phyloP scores from a whole-genome alignment of 2,797 vertebrate genomes.

The Crenuchus spilurus region DNA sequence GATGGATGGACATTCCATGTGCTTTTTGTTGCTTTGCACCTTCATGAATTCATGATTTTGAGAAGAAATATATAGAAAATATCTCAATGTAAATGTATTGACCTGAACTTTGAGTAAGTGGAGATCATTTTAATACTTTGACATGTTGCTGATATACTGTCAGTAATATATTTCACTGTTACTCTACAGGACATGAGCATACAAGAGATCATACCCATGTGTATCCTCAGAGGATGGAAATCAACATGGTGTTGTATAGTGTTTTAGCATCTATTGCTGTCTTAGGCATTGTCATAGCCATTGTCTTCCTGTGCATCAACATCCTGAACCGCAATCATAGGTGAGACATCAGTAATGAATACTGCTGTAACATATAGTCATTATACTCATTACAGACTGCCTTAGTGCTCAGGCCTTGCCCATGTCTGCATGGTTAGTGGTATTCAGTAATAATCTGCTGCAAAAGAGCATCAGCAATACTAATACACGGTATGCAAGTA shows the following conservation, averaged over 20 bases:
- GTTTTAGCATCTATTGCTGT: constrained; percentile 82
- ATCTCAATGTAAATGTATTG: too few relatives aligned
- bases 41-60: too few relatives aligned
- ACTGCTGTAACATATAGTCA: not conserved
- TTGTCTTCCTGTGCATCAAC: constrained; percentile 82
- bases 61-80: too few relatives aligned
- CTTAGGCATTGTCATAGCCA: constrained; percentile 83
- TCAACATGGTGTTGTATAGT: constrained; percentile 81
- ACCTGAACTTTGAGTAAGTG: not conserved
- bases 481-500: too few relatives aligned
- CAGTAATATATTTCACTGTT: not conserved
- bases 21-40: too few relatives aligned
- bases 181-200: constrained; percentile 80
- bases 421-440: not conserved
- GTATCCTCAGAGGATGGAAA: constrained; percentile 76
- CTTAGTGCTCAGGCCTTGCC: not conserved
- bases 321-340: constrained; percentile 80
- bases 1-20: too few relatives aligned
- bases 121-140: too few relatives aligned
- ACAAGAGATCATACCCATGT: constrained; percentile 85
- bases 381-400: not conserved
- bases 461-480: not conserved
- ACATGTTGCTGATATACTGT: not conserved
- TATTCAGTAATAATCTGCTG: not conserved
- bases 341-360: constrained; percentile 62